These are phyloP conservation scores for Saxidomus purpurata DNA, from an alignment of 1,140 invertebrate species.

Conservation along the genomic window DNA sequence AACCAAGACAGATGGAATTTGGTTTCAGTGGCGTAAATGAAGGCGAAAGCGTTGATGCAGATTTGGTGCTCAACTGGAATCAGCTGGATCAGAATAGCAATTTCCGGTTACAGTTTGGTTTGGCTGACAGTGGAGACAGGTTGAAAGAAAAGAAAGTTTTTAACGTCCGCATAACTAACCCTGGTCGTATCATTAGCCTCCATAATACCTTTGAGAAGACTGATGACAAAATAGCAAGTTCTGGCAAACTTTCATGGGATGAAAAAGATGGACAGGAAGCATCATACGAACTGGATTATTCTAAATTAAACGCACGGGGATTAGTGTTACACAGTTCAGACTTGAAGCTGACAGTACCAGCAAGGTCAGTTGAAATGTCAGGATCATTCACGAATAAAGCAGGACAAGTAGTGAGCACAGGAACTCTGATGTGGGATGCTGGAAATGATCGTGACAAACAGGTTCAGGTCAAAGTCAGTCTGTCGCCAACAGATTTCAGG, in stretches of 20 bases:
- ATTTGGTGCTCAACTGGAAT: conserved; percentile 77
- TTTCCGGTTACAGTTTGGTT: conserved; percentile 65
- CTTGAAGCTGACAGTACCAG: conserved; percentile 67
- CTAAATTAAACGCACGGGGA: not conserved
- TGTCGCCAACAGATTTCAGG: conserved; percentile 60
- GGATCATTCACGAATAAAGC: conserved; percentile 29
- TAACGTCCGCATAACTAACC: conserved; percentile 25
- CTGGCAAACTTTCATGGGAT: conserved; percentile 65
- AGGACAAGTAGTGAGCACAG: conserved; percentile 51
- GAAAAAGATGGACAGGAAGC: conserved; percentile 63
- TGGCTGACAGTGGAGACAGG: conserved; percentile 37
- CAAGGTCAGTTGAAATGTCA: conserved; percentile 69
- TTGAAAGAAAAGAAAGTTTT: conserved; percentile 40
- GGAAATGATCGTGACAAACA: conserved; percentile 76
- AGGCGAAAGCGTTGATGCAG: conserved; percentile 63
- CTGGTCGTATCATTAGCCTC: conserved; percentile 69
- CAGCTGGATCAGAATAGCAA: conserved; percentile 71
- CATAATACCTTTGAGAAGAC: conserved; percentile 22
- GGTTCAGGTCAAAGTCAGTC: conserved; percentile 66
- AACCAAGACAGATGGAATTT: conserved; percentile 75
- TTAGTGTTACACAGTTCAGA: conserved; percentile 11
- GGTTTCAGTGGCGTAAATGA: conserved; percentile 59
- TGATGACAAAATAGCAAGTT: not conserved
- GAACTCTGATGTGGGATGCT: conserved; percentile 79
- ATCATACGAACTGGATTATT: conserved; percentile 53